phyloP scores from a whole-genome alignment of 1,140 invertebrate genomes.

The Diuraphis noxia region DNA sequence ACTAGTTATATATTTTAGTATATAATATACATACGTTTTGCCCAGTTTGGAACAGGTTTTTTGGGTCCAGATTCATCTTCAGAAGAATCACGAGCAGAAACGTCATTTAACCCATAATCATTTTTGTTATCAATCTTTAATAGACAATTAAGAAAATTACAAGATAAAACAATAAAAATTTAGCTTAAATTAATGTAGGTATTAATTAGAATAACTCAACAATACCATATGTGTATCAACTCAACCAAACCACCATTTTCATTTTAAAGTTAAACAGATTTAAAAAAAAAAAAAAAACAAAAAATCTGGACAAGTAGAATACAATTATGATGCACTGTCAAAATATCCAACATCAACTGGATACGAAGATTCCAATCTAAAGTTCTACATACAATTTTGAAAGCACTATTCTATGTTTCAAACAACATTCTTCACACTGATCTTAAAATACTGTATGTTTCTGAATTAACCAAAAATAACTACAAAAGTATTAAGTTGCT shows the following conservation, averaged over 20 bases:
- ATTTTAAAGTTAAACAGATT: not conserved
- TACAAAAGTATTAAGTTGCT: no score
- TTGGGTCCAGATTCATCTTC: slow-evolving; percentile 45
- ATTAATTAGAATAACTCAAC: not conserved
- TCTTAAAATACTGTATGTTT: no score
- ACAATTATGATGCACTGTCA: no score
- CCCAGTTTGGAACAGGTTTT: slow-evolving; percentile 41
- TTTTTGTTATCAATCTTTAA: slow-evolving; percentile 25
- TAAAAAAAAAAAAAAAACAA: no score
- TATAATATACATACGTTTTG: slow-evolving; percentile 2
- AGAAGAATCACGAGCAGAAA: slow-evolving; percentile 50
- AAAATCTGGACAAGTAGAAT: no score
- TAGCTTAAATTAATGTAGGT: not conserved
- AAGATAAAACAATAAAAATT: not conserved
- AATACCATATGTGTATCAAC: not conserved
- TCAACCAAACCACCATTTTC: no score
- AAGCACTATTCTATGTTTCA: no score
- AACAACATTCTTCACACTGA: no score
- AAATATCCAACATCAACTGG: no score
- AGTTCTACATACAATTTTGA: no score
- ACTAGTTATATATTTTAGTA: not conserved
- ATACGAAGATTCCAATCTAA: no score
- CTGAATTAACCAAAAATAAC: no score
- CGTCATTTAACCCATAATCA: slow-evolving; percentile 49
- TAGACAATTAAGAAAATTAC: not conserved